phyloP scores from a whole-genome alignment of 2,113 vertebrate species.

The Phodopus roborovskii region DNA sequence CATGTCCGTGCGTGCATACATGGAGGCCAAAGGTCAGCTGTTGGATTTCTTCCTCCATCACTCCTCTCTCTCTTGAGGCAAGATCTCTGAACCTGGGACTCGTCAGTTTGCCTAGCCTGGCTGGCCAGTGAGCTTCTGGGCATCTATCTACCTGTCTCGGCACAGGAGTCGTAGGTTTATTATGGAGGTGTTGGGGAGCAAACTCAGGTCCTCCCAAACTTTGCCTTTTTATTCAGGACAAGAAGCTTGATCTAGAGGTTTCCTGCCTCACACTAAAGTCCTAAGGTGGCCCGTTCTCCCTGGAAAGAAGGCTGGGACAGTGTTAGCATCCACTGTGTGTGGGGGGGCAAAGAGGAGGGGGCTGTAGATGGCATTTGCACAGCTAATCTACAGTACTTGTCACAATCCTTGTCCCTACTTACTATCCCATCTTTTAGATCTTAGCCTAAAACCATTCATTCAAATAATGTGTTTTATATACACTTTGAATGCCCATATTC shows the following conservation, averaged over 20 bases:
- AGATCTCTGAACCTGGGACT: background rate
- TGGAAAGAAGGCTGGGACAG: background rate
- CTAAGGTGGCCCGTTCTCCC: background rate
- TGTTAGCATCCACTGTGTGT: background rate
- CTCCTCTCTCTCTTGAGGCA: background rate
- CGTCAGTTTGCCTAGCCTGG: background rate
- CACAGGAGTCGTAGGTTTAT: background rate
- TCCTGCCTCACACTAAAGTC: background rate
- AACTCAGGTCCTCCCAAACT: background rate
- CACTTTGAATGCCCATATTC: background rate
- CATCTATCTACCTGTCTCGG: background rate
- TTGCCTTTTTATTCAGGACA: conserved; percentile 4
- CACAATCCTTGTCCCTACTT: background rate
- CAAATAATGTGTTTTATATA: background rate
- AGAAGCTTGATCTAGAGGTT: background rate
- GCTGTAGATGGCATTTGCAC: background rate
- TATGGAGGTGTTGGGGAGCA: background rate
- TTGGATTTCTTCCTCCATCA: background rate
- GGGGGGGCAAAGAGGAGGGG: background rate
- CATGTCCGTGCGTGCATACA: background rate
- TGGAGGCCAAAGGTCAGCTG: background rate
- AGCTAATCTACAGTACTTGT: background rate
- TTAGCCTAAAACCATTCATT: background rate
- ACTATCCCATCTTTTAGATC: background rate
- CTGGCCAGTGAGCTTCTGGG: background rate